A percentile compares a stretch with the other conserved stretches of the same genome.
Conservation (phyloP, 2,797 vertebrate species). For the Cetoscarus ocellatus region DNA sequence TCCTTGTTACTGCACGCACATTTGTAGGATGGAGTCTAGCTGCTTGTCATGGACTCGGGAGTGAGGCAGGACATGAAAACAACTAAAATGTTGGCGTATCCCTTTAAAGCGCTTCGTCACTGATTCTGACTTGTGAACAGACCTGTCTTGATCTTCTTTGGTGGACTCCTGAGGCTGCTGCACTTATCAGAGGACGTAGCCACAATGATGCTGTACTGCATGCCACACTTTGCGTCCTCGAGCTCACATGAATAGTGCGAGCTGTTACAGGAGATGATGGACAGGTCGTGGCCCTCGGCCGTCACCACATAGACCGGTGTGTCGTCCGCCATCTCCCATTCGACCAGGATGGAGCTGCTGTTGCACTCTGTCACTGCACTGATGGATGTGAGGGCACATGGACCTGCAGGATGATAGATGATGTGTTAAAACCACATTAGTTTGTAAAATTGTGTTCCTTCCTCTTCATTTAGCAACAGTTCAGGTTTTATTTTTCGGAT, state of each 20-base stretch:
- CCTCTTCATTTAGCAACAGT: no score
- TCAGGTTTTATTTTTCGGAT: no score
- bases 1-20: no score
- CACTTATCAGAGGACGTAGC: slow-evolving; percentile 83
- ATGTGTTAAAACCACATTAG: no score
- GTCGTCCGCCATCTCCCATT: slow-evolving; percentile 68
- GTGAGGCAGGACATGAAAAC: no score
- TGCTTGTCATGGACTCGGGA: no score
- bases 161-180: slow-evolving; percentile 82
- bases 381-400: slow-evolving; percentile 76
- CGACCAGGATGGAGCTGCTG: slow-evolving; percentile 74
- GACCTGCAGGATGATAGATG: slow-evolving; percentile 63
- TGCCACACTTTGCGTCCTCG: slow-evolving; percentile 64
- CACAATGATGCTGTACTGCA: slow-evolving; percentile 81
- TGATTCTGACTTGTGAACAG: neutral
- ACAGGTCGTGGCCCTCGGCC: slow-evolving; percentile 75
- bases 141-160: slow-evolving; percentile 76
- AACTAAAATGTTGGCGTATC: no score
- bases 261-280: slow-evolving; percentile 80
- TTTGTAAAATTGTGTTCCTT: no score
- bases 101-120: no score
- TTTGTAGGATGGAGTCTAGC: no score
- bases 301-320: slow-evolving; percentile 77
- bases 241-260: slow-evolving; percentile 75
- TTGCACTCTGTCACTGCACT: slow-evolving; percentile 67